These are phyloP conservation scores for Odontocerum albicorne DNA, from an alignment of 2,888 invertebrate species.

Conservation along the genomic window DNA sequence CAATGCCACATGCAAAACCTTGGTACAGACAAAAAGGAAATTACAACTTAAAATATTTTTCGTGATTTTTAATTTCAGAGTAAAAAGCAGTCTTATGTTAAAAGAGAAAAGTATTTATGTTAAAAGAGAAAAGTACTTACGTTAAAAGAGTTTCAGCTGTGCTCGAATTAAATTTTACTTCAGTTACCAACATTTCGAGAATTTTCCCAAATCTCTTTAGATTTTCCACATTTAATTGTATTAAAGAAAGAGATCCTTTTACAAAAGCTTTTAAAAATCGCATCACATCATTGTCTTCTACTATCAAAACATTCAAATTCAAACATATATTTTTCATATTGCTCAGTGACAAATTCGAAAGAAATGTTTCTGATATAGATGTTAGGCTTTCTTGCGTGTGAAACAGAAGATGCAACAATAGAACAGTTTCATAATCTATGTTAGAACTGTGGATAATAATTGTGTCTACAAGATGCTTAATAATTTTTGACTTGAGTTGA, in stretches of 20 bases:
- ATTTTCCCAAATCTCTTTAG: constrained; percentile 54
- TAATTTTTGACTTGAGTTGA: constrained; percentile 61
- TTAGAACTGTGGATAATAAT: constrained; percentile 48
- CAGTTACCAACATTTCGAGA: constrained; percentile 59
- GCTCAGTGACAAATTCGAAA: constrained; percentile 52
- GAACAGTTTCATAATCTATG: constrained; percentile 59
- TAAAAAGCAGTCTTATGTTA: background rate
- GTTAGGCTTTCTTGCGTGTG: constrained; percentile 61
- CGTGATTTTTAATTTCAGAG: no score
- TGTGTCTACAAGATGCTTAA: constrained; percentile 61
- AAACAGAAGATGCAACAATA: constrained; percentile 70
- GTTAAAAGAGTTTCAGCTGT: constrained; percentile 59
- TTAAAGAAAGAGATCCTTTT: constrained; percentile 51
- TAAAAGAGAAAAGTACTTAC: constrained; percentile 50
- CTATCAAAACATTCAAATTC: constrained; percentile 57
- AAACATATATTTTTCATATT: constrained; percentile 46
- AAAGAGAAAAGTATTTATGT: background rate
- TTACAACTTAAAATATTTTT: no score
- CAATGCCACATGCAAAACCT: no score
- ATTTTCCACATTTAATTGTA: constrained; percentile 55
- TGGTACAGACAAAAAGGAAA: no score
- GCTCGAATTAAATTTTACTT: constrained; percentile 59
- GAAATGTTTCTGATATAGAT: constrained; percentile 54
- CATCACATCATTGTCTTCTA: constrained; percentile 57
- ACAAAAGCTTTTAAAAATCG: constrained; percentile 62